phyloP scores from a whole-genome alignment of 2,113 vertebrate genomes.

The Chlorodrepanis virens region DNA sequence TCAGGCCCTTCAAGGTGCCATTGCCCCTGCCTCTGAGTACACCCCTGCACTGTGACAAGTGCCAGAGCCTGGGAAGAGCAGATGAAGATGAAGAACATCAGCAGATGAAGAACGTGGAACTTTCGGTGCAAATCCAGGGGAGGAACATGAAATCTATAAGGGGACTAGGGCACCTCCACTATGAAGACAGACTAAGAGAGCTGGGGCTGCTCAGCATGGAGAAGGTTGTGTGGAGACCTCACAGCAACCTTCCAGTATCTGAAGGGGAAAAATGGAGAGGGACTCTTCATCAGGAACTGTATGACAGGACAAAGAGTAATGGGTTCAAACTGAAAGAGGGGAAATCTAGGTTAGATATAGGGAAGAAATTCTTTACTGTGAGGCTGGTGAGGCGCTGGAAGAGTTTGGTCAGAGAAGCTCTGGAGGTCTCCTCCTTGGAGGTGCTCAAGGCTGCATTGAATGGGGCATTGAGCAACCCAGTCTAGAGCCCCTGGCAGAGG shows the following conservation, averaged over 20 bases:
- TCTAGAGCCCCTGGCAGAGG: background rate
- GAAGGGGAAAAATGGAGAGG: background rate
- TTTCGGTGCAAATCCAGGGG: background rate
- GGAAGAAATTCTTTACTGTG: background rate
- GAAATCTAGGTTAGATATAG: background rate
- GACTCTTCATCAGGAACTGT: background rate
- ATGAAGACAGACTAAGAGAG: background rate
- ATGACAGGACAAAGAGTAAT: background rate
- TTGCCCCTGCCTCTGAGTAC: fast-evolving
- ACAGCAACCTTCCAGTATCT: background rate
- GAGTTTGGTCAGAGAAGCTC: background rate
- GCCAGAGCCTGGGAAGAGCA: background rate
- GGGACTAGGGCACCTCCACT: background rate
- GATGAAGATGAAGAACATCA: background rate
- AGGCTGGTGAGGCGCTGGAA: background rate
- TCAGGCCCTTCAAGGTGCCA: background rate
- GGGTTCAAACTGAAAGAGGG: background rate
- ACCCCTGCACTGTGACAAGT: background rate
- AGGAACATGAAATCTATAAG: background rate
- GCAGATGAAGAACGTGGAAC: background rate
- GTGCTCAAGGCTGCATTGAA: too few species aligned
- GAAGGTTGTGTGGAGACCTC: background rate
- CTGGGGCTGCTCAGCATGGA: background rate
- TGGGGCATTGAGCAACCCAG: fast-evolving
- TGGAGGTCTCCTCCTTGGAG: background rate